These are phyloP conservation scores for fruit fly (Drosophila melanogaster) DNA, from an alignment of 1,140 invertebrate genomes.

Conservation along the genomic window Release_6_plus_ISO1_MT NT_033779.5:3270501-3271000, in stretches of 20 bases:
- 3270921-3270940: neutral
- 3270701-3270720: neutral
- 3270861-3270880: neutral
- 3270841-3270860: no score
- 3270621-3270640: neutral
- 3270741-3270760: no score
- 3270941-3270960: neutral
- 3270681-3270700: constrained; percentile 1
- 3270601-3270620: neutral
- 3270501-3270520: neutral
- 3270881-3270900: neutral
- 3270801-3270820: no score
- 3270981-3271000: neutral
- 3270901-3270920: neutral
- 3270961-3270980: neutral
- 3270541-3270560: neutral
- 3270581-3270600: neutral
- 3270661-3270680: neutral
- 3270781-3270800: no score
- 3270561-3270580: neutral
- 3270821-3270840: no score
- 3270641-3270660: neutral
- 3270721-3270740: no score
- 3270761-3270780: no score
- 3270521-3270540: neutral